These are phyloP conservation scores for Leucophenga montana DNA, from an alignment of 2,888 invertebrate genomes.

Conservation along the genomic window DNA sequence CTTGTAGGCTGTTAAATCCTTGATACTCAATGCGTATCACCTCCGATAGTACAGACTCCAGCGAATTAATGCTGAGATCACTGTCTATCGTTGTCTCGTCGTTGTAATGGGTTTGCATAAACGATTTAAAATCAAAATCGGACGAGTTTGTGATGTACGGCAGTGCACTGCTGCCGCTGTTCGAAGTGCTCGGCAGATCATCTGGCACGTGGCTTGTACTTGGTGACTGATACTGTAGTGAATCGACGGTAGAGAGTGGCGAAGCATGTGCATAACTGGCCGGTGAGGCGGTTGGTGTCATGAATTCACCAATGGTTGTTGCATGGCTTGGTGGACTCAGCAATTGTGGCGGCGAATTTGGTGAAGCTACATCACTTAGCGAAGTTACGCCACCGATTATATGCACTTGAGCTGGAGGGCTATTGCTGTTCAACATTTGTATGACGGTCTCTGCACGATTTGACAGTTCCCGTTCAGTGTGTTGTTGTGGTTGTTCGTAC, in stretches of 20 bases:
- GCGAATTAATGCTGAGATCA: constrained; percentile 74
- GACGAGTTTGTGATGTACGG: constrained; percentile 51
- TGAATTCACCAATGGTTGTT: constrained; percentile 43
- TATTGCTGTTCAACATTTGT: constrained; percentile 56
- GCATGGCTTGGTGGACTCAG: constrained; percentile 44
- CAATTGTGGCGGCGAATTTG: constrained; percentile 46
- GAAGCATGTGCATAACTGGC: constrained; percentile 27
- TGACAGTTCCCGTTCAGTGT: constrained; percentile 1
- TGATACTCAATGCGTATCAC: constrained; percentile 90
- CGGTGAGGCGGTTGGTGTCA: constrained; percentile 25
- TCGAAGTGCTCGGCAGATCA: constrained; percentile 59
- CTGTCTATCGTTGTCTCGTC: constrained; percentile 49
- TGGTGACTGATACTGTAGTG: constrained; percentile 55
- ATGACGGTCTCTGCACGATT: constrained; percentile 56
- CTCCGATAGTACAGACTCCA: constrained; percentile 88
- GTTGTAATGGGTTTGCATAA: constrained; percentile 53
- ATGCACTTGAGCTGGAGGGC: constrained; percentile 30
- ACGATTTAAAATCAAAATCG: constrained; percentile 60
- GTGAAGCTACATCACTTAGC: constrained; percentile 35
- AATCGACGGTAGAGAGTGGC: constrained; percentile 25
- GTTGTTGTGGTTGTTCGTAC: constrained; percentile 18
- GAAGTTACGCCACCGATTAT: constrained; percentile 12
- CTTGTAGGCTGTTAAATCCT: constrained; percentile 72
- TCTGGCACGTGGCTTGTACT: constrained; percentile 39
- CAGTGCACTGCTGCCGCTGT: constrained; percentile 39